Conservation (phyloP, 2,113 vertebrate species). For the Arizona elegans region DNA sequence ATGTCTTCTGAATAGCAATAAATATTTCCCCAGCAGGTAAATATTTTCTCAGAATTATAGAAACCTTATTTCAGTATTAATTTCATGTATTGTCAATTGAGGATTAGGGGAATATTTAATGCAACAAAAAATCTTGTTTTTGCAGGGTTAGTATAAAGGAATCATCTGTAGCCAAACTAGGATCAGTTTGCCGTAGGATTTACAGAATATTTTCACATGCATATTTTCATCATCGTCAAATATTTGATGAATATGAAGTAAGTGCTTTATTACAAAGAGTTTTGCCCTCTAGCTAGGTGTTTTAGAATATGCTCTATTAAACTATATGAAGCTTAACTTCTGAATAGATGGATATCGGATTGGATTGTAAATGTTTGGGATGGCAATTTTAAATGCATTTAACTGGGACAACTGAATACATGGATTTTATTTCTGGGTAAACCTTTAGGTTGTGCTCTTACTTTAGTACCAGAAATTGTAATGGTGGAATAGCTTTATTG, state of each 20-base stretch:
- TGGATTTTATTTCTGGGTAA: not conserved
- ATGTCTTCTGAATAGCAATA: constrained; percentile 99
- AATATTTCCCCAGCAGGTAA: constrained; percentile 99
- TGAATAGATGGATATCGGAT: not conserved
- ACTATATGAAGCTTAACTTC: not conserved
- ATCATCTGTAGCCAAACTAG: constrained; percentile 98
- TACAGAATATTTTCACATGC: constrained; percentile 99
- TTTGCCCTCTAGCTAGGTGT: not conserved
- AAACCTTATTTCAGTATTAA: not conserved
- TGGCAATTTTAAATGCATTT: not conserved
- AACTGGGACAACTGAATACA: not conserved
- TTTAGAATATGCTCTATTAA: not conserved
- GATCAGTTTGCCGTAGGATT: constrained; percentile 97
- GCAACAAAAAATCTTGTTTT: constrained; percentile 25
- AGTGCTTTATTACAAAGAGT: constrained; percentile 50
- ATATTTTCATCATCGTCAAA: constrained; percentile 98
- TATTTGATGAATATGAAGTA: constrained; percentile 99
- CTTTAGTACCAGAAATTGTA: not conserved
- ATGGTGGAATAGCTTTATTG: not conserved
- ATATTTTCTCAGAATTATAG: constrained; percentile 17
- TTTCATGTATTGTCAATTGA: constrained; percentile 13
- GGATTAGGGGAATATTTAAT: not conserved
- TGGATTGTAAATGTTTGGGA: not conserved
- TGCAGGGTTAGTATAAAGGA: constrained; percentile 98
- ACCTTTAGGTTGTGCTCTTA: not conserved